These are phyloP conservation scores for Ursus arctos DNA, from an alignment of 2,113 vertebrate species.

Conservation along the genomic window DNA sequence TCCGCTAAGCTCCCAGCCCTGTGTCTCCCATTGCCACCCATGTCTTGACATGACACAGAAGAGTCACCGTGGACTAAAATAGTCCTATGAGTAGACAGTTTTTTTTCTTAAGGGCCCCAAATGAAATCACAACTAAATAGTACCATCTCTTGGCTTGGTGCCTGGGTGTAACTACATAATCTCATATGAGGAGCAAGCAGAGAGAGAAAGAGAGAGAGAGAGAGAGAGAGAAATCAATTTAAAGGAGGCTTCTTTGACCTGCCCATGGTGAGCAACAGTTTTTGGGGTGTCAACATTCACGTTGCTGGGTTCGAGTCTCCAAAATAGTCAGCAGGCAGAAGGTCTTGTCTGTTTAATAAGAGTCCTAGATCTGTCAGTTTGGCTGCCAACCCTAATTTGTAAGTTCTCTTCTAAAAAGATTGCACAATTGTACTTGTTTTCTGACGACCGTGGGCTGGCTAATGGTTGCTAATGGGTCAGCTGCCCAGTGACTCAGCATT, in stretches of 20 bases:
- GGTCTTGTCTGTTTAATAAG: slow-evolving; percentile 27
- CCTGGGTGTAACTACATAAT: not conserved
- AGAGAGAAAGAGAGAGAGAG: not conserved
- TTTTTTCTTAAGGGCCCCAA: not conserved
- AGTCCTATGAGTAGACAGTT: not conserved
- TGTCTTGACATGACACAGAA: not conserved
- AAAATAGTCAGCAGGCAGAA: not conserved
- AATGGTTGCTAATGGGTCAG: slow-evolving; percentile 41
- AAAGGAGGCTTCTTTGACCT: not conserved
- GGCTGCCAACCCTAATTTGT: not conserved
- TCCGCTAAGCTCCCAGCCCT: not conserved
- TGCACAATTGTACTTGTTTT: slow-evolving; percentile 8
- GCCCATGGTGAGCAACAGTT: not conserved
- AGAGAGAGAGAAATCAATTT: not conserved
- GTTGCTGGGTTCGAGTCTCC: not conserved
- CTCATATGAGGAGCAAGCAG: not conserved
- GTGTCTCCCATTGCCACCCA: not conserved
- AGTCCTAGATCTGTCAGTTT: not conserved
- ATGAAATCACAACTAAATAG: not conserved
- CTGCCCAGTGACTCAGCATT: slow-evolving; percentile 42
- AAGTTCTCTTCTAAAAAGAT: not conserved
- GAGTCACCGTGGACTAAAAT: not conserved
- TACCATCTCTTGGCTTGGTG: not conserved
- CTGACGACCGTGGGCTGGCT: not conserved
- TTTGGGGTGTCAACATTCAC: not conserved